Evolutionary conservation across 2,113 vertebrate species (phyloP), one percentile per base, ranked within the genome.

Genomic region (Ia io): DNA sequence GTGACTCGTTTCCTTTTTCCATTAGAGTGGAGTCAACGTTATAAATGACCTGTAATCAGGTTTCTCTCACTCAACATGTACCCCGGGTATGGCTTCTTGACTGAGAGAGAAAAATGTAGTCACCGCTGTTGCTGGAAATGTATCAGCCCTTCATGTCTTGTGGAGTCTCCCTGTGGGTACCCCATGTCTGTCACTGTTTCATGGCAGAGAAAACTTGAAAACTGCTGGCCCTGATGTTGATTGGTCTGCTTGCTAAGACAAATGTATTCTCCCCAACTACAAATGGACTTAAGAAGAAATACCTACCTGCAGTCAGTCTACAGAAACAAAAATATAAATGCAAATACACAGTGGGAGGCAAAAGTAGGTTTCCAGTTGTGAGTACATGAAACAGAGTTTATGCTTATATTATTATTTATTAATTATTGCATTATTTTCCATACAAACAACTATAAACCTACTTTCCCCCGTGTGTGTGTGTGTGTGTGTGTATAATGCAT

Each of bases 11-110:
- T 80, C 47, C 6, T 83, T 84, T 79, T 78, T 47, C 79, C 67
- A 37, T 87, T 83, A 53, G 49, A 90, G 53, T 14, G 11, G n/a
- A 93, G 32, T 73, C 56, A 51, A 1, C 13, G 22, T 91, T 94
- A 87, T n/a, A 86, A 88, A 74, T 93, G 92, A 63, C 84, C 70
- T 71, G 2, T 47, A 88, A 40, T 70, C 83, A 91, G 56, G 89
- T 80, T 79, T 18, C 88, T 84, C 56, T 17, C 79, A 42, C 69
- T 76, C 63, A 22, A 4, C 35, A 85, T 53, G 59, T 49, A 16
- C 67, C 63, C 69, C 73, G 9, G 11, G 10, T 53, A 9, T 12
- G 47, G 73, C 90, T 93, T 90, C 37, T 47, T 65, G 90, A 83
- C 18, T 1, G 30, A 63, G 40, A 93, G 51, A 73, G 80, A 3